Evolutionary conservation across 2,888 invertebrate species (phyloP).

Genomic region (Lochmaea capreae): DNA sequence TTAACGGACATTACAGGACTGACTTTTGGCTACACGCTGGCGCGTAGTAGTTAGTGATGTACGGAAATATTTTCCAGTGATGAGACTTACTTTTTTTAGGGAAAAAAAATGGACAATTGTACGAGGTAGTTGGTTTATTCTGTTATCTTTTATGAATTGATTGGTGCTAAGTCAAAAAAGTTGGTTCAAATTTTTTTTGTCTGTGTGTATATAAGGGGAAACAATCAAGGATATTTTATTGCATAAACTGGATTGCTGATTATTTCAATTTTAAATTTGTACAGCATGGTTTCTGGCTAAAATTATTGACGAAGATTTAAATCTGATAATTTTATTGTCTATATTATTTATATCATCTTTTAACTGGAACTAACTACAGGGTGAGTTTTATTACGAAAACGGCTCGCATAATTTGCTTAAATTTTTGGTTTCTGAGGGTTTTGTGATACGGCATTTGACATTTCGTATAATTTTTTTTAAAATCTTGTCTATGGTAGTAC

Average conservation of each 20-base stretch:
- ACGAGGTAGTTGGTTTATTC: constrained; percentile 22
- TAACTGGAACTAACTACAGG: background rate
- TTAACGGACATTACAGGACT: constrained; percentile 29
- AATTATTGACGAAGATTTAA: background rate
- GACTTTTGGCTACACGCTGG: constrained; percentile 17
- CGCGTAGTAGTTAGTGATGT: constrained; percentile 22
- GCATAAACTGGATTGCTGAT: constrained; percentile 14
- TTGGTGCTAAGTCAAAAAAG: constrained; percentile 34
- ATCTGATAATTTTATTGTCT: background rate
- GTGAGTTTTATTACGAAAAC: background rate
- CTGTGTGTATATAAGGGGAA: constrained; percentile 1
- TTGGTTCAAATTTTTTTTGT: constrained; percentile 20
- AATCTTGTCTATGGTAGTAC: no score
- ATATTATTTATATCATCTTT: background rate
- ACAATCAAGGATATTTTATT: constrained; percentile 7
- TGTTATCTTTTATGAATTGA: constrained; percentile 24
- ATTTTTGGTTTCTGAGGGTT: no score
- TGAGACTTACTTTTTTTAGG: constrained; percentile 22
- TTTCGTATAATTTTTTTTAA: no score
- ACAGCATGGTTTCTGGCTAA: background rate
- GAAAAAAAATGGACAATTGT: constrained; percentile 20
- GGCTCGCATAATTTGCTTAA: no score
- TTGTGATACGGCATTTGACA: no score
- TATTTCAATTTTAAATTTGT: background rate
- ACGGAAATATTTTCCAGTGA: constrained; percentile 38